Conservation (phyloP, 2,797 vertebrate genomes). For the Prionace glauca region DNA sequence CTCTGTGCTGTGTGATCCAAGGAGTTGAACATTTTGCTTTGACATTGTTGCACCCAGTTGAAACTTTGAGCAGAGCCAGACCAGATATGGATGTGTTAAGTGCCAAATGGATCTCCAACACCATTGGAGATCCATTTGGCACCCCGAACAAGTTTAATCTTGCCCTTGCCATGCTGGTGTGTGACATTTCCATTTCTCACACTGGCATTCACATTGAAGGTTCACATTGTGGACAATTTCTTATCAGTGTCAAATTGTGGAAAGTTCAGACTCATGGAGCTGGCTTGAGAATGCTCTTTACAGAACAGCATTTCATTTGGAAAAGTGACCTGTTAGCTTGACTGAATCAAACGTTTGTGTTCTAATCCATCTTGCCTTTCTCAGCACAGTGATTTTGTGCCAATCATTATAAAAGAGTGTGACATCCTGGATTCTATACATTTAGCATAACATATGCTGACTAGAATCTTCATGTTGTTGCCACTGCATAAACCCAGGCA, state of each 20-base stretch:
- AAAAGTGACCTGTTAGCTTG: background rate
- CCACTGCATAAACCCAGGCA: background rate
- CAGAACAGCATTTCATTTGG: background rate
- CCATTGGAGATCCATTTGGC: too few relatives aligned
- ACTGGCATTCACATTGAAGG: background rate
- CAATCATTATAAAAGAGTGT: background rate
- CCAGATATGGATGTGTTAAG: background rate
- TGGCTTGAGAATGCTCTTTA: background rate
- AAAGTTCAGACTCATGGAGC: background rate
- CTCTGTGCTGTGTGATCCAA: background rate
- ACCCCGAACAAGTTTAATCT: background rate
- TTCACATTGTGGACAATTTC: background rate
- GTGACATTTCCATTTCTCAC: background rate
- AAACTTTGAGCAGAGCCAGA: background rate
- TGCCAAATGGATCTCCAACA: background rate
- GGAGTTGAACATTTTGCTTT: background rate
- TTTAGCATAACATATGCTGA: background rate
- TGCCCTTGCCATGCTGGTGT: background rate
- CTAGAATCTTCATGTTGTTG: background rate
- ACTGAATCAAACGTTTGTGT: background rate
- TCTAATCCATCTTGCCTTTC: background rate
- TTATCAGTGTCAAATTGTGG: background rate
- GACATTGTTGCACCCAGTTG: background rate
- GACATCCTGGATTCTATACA: background rate
- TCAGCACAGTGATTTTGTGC: background rate